Evolutionary conservation across 2,888 invertebrate species (phyloP).

Genomic region (Acleris emargana): DNA sequence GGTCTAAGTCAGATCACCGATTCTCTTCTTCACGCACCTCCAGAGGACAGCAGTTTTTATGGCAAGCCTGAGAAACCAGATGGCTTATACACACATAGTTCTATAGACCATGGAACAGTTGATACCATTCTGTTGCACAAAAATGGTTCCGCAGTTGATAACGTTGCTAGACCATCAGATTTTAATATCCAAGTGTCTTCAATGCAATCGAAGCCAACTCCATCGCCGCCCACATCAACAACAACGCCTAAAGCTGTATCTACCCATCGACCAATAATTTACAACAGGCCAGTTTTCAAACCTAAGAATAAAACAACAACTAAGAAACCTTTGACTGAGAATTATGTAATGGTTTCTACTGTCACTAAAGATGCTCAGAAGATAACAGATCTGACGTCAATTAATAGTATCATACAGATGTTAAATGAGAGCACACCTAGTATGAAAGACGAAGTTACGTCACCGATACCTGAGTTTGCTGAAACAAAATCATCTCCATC

Average conservation of each 20-base stretch:
- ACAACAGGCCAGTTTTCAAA: conserved; percentile 81
- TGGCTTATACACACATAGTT: conserved; percentile 75
- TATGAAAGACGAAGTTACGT: conserved; percentile 65
- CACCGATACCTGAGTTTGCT: conserved; percentile 56
- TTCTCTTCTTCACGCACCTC: conserved; percentile 71
- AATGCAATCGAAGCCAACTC: conserved; percentile 76
- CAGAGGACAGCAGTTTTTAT: conserved; percentile 70
- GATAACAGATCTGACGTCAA: conserved; percentile 72
- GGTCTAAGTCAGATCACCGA: conserved; percentile 84
- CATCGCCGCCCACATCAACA: conserved; percentile 58
- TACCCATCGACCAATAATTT: conserved; percentile 66
- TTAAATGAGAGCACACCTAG: conserved; percentile 80
- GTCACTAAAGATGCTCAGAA: conserved; percentile 76
- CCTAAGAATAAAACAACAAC: conserved; percentile 58
- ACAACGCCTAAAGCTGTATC: conserved; percentile 63
- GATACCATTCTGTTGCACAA: conserved; percentile 85
- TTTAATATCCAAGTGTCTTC: conserved; percentile 76
- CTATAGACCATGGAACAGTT: conserved; percentile 84
- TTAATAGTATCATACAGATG: conserved; percentile 86
- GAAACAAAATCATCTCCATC: conserved; percentile 74
- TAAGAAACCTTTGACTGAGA: conserved; percentile 69
- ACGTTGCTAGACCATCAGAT: conserved; percentile 78
- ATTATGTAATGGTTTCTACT: conserved; percentile 83
- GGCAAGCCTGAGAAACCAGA: conserved; percentile 63
- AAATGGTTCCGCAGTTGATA: conserved; percentile 82